These are phyloP conservation scores for Parotia lawesii DNA, from an alignment of 2,113 vertebrate species.

Conservation along the genomic window DNA sequence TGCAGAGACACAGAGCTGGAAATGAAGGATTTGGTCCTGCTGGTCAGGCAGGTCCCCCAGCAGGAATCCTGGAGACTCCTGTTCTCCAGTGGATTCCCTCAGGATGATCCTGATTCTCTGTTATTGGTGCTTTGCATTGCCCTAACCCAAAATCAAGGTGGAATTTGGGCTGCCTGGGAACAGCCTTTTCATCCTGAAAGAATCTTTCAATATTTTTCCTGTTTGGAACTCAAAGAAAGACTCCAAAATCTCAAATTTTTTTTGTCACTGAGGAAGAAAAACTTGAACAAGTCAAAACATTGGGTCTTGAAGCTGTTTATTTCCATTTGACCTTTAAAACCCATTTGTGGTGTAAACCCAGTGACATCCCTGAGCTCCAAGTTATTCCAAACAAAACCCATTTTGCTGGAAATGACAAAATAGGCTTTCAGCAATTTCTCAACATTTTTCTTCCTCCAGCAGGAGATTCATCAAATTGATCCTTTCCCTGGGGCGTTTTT, in stretches of 20 bases:
- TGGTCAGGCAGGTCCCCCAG: not conserved
- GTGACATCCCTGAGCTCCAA: not conserved
- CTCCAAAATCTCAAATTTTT: not conserved
- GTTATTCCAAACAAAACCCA: not conserved
- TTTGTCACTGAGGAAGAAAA: not conserved
- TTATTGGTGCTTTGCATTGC: not conserved
- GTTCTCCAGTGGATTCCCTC: not conserved
- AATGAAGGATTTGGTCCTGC: not conserved
- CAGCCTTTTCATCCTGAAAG: not conserved
- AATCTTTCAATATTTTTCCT: not conserved
- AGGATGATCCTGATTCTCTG: not conserved
- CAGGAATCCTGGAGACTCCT: not conserved
- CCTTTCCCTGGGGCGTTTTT: not conserved
- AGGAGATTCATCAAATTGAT: not conserved
- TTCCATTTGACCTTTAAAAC: conserved; percentile 48
- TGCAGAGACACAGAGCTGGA: not conserved
- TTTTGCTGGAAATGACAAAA: not conserved
- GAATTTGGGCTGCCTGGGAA: not conserved
- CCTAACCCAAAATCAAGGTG: not conserved
- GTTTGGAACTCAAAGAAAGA: not conserved
- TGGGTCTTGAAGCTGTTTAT: conserved; percentile 17
- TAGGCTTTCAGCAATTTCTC: not conserved
- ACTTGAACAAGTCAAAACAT: not conserved
- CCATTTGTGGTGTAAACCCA: not conserved
- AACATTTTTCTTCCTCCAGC: not conserved